Conservation (phyloP, 1,140 invertebrate genomes). For the Leptonema lineaticorne region DNA sequence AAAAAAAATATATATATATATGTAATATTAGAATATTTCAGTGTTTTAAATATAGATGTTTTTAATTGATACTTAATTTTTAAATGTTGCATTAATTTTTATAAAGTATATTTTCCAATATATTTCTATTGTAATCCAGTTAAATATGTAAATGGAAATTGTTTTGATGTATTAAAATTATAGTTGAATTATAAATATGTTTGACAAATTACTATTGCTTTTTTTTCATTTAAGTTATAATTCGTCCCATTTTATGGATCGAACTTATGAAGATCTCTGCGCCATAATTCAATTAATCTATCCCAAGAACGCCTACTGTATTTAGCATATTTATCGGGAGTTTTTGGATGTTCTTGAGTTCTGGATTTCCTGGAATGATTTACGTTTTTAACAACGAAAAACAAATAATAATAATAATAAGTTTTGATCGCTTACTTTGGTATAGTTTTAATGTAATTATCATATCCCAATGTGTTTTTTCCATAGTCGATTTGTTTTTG, state of each 20-base stretch:
- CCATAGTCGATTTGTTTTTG: conserved; percentile 96
- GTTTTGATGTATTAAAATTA: no score
- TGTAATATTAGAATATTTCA: no score
- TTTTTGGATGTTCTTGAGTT: conserved; percentile 73
- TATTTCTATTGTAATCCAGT: no score
- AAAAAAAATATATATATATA: no score
- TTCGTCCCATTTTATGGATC: conserved; percentile 53
- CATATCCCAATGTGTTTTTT: conserved; percentile 89
- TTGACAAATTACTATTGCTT: no score
- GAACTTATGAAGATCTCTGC: conserved; percentile 80
- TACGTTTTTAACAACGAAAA: neutral
- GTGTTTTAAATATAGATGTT: no score
- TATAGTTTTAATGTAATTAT: conserved; percentile 71
- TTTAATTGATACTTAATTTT: no score
- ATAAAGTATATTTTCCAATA: no score
- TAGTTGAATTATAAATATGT: no score
- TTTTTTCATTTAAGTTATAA: no score
- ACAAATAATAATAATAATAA: neutral
- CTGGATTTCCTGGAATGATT: conserved; percentile 61
- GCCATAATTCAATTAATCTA: conserved; percentile 82
- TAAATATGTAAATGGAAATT: no score
- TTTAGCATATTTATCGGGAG: conserved; percentile 82
- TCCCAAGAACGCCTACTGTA: conserved; percentile 91
- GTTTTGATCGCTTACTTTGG: conserved; percentile 64
- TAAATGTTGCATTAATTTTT: no score